Percentiles rank a stretch among this genome's conserved stretches.
Conservation (phyloP, 2,113 vertebrate genomes). For the Lota lota region DNA sequence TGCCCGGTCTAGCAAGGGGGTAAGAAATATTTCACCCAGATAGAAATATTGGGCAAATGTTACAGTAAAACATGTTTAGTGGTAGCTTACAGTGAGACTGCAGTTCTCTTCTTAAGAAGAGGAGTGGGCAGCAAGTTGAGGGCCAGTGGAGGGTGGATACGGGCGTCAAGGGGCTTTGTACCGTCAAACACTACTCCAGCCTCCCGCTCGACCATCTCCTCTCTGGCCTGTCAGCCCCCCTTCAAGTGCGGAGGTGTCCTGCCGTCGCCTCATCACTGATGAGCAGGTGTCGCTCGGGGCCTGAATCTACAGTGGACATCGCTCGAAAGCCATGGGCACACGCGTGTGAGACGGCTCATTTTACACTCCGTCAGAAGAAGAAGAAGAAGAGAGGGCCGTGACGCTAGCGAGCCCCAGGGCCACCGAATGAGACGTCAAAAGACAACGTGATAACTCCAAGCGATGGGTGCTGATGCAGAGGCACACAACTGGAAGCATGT, state of each 20-base stretch:
- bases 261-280: conserved; percentile 65
- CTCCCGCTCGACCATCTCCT: conserved; percentile 24
- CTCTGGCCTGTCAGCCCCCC: conserved; percentile 46
- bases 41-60: too few species aligned
- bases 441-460: too few species aligned
- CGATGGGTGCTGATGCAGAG: too few species aligned
- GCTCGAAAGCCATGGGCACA: conserved; percentile 30
- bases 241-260: conserved; percentile 49
- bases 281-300: conserved; percentile 49
- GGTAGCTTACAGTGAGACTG: neutral
- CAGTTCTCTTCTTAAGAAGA: neutral
- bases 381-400: too few species aligned
- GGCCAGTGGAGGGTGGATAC: conserved; percentile 15
- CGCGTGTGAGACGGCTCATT: conserved; percentile 26
- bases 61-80: too few species aligned
- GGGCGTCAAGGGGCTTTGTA: conserved; percentile 62
- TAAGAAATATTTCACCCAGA: too few species aligned
- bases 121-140: neutral
- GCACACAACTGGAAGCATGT: too few species aligned
- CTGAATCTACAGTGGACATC: conserved; percentile 47
- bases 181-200: conserved; percentile 48
- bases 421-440: too few species aligned
- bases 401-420: too few species aligned
- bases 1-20: too few species aligned
- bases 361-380: conserved; percentile 23